Evolutionary conservation across 1,140 invertebrate species (phyloP), one percentile per base, ranked within the genome.

Genomic region (Ditylenchus dipsaci): DNA sequence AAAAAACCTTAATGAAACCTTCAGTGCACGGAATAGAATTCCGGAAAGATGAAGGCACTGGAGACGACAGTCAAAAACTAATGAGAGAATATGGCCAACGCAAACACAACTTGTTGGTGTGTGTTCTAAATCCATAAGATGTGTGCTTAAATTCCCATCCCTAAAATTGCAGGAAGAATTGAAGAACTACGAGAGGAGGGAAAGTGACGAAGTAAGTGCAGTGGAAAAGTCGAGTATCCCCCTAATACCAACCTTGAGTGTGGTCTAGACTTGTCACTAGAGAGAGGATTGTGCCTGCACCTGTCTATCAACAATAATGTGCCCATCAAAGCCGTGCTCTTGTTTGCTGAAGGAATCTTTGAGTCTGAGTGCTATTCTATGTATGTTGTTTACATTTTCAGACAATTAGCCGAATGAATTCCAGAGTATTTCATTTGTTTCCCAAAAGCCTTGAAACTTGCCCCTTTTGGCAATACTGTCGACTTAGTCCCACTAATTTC

Each of bases 301-400:
- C 38, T 76, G n/a, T 23, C 45, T 17, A 42, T 76, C 5, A 49
- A 38, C 62, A 76, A 76, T 58, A 56, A 71, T 23, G 69, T 76
- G 47, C 74, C 74, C 13, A 78, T 77, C 68, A 66, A 67, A 13
- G 69, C 75, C 3, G 75, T 75, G 9, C 60, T 76, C 3, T 47
- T 76, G 13, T 76, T 76, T 53, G 76, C 76, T 17, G 75, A 76
- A 60, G 75, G 75, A 11, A 78, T 76, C 42, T 76, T 76, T 45
- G 72, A 69, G 11, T 75, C 76, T 8, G 75, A 76, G 59, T 79
- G 75, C 56, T 76, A 33, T 53, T 65, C 64, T 33, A 76, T 76
- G 75, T 78, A 69, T 58, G 15, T 11, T 19, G 15, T 66, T 53
- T 76, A 3, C 3, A 21, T n/a, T 42, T 29, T 60, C 19, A 1